Conservation (phyloP, 2,797 vertebrate species). For the Lates japonicus region DNA sequence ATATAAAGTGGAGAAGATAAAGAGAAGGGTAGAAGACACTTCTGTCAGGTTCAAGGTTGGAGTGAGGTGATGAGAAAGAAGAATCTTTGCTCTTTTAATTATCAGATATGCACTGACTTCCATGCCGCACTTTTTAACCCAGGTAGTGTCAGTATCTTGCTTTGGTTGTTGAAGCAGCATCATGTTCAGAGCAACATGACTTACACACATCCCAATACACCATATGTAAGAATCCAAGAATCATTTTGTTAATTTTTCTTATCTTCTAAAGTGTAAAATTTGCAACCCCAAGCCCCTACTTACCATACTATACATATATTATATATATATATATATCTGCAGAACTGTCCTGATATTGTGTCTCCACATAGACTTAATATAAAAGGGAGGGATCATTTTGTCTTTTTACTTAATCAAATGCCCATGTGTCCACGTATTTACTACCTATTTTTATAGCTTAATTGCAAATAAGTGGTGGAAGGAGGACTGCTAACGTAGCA, state of each 20-base stretch:
- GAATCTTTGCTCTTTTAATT: not conserved
- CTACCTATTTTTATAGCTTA: not conserved
- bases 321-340: too few relatives aligned
- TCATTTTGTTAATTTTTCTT: not conserved
- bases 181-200: not conserved
- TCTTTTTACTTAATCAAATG: not conserved
- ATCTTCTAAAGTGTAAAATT: not conserved
- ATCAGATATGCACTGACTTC: not conserved
- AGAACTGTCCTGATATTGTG: not conserved
- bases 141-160: not conserved
- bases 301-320: not conserved
- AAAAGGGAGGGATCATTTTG: not conserved
- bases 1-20: constrained; percentile 37
- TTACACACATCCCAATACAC: not conserved
- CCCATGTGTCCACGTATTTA: not conserved
- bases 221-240: not conserved
- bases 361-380: not conserved
- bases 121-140: not conserved
- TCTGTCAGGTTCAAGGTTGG: constrained; percentile 67
- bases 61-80: constrained; percentile 23
- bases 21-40: constrained; percentile 11
- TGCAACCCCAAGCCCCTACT: not conserved
- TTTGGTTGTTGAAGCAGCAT: not conserved
- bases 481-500: not conserved
- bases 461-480: not conserved